Conservation (phyloP, 2,113 vertebrate species). For the Cebidichthys violaceus region DNA sequence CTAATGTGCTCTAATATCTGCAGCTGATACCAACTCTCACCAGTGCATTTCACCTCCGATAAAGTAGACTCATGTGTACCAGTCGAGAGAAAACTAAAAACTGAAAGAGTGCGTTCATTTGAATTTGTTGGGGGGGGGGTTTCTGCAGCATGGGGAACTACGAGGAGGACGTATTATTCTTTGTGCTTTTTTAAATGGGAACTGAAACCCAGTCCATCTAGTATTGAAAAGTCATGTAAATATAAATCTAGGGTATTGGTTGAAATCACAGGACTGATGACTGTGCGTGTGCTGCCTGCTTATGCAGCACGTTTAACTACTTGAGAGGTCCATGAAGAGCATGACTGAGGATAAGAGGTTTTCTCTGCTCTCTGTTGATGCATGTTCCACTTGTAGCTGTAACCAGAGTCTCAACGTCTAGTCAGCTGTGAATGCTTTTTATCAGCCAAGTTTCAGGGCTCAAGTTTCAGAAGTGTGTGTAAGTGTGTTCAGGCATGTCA, state of each 20-base stretch:
- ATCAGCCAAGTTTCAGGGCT: not conserved
- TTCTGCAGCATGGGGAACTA: not conserved
- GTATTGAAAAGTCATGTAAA: not conserved
- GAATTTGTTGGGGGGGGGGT: accelerated
- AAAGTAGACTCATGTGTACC: not conserved
- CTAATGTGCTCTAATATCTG: conserved; percentile 12
- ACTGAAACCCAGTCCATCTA: not conserved
- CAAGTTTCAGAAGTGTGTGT: not conserved
- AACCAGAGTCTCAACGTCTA: not conserved
- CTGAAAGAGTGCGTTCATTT: not conserved
- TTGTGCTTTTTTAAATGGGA: not conserved
- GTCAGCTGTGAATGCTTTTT: conserved; percentile 9
- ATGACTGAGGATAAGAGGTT: conserved; percentile 26
- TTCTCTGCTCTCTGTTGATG: not conserved
- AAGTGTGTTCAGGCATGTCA: not conserved
- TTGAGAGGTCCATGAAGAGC: conserved; percentile 8
- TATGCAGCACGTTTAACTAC: conserved; percentile 10
- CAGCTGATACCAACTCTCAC: not conserved
- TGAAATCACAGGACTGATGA: not conserved
- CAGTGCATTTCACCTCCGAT: not conserved
- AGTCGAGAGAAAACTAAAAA: not conserved
- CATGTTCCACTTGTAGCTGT: conserved; percentile 22
- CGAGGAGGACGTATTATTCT: not conserved
- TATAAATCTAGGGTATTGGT: not conserved
- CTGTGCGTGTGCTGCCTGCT: conserved; percentile 1